Base-by-base conservation (phyloP, 2,888 invertebrate species). In the Epinotia ramella region DNA sequence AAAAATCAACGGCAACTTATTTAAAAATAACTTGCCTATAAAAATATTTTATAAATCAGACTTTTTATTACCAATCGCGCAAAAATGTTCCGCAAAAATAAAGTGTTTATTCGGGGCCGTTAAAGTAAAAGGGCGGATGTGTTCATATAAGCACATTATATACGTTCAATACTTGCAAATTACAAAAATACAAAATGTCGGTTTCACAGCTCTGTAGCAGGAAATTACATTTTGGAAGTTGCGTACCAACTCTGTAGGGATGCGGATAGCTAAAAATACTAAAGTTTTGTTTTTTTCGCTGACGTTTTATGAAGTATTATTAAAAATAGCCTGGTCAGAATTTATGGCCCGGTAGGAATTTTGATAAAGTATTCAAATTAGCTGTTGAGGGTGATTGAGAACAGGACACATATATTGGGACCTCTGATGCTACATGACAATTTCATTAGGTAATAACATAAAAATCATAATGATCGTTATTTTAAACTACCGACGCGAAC, bases 161-260 rank as follows among this genome's bases (percentile, higher is more conserved):
- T 53, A 62, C 13, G 18, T 18, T 33, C 11, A 33, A 49, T 71
- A 59, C 24, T 44, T 16, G 12, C 28, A n/a, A 46, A 57, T 60
- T 72, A 66, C 56, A 72, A 28, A 60, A 77, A 70, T 70, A 44
- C 75, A 73, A 67, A 59, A 73, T 73, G 60, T 63, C 73, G 66
- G 72, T 65, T 16, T 40, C 18, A 44, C 33, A 33, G 1, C 62
- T 20, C 33, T 67, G 13, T 66, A 9, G 69, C 73, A 71, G 79
- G 79, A 79, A 79, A 79, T 79, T 78, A 77, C 76, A 77, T 79
- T 79, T 77, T 66, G 78, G 73, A 73, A 78, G 79, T 77, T 78
- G 74, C 77, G 68, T 59, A 70, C 46, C 75, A 64, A 66, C 40
- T 24, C 78, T 20, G 73, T 16, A 20, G 76, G 63, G 76, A 65